Percentiles rank a stretch among this genome's conserved stretches.
phyloP scores from a whole-genome alignment of 92 coral and sea anemone species.

The Siderastrea siderea region DNA sequence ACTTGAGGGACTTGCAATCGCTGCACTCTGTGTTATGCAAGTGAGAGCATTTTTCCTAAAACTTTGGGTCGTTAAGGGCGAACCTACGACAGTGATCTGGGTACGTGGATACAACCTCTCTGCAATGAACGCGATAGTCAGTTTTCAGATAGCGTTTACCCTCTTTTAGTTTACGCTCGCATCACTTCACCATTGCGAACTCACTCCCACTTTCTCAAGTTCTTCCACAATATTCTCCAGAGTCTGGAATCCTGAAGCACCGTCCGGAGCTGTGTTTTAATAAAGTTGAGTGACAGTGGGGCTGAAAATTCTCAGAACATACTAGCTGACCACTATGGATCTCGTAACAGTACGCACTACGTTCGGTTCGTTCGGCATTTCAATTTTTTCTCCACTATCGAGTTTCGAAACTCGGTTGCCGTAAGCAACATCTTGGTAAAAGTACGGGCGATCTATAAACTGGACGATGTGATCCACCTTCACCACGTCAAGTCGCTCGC shows the following conservation, averaged over 20 bases:
- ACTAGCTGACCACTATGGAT: slow-evolving; percentile 34
- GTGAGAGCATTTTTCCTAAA: slow-evolving; percentile 33
- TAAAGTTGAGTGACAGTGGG: slow-evolving; percentile 36
- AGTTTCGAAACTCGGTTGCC: slow-evolving; percentile 25
- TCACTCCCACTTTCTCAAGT: slow-evolving; percentile 26
- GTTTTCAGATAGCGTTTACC: slow-evolving; percentile 19
- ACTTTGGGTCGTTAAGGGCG: too few species aligned
- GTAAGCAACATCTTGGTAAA: slow-evolving; percentile 34
- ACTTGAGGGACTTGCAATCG: slow-evolving; percentile 14
- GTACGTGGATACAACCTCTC: slow-evolving; percentile 6
- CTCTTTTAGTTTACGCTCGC: not conserved
- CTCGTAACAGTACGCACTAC: slow-evolving; percentile 45
- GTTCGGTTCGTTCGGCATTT: slow-evolving; percentile 53
- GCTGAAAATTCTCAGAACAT: slow-evolving; percentile 19
- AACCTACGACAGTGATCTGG: slow-evolving; percentile 59
- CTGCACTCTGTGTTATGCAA: not conserved
- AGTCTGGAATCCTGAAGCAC: slow-evolving; percentile 30
- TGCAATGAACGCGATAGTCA: slow-evolving; percentile 39
- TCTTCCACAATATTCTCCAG: slow-evolving; percentile 22
- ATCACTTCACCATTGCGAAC: slow-evolving; percentile 11
- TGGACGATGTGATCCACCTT: slow-evolving; percentile 47
- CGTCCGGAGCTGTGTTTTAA: slow-evolving; percentile 44
- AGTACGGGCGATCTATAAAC: slow-evolving; percentile 25
- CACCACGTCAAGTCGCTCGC: slow-evolving; percentile 28
- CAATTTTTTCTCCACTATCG: slow-evolving; percentile 46